Base-by-base conservation (phyloP, 2,888 invertebrate genomes). In the Hofmannophila pseudospretella region DNA sequence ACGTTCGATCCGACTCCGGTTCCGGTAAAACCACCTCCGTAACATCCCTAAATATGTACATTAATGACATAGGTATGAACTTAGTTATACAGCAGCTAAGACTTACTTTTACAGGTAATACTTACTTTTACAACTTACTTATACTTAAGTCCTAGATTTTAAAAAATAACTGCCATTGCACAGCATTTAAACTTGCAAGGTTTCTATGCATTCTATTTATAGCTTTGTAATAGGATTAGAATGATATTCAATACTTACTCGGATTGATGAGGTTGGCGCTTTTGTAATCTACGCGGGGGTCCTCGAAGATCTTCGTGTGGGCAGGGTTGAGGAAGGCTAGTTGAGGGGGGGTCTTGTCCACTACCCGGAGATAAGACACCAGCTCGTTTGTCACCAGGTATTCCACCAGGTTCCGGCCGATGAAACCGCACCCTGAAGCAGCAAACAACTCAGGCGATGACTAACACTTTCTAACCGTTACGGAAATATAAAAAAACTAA, bases 271-370 rank as follows among this genome's bases (percentile, higher is more conserved):
- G 89, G 87, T 97, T 97, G 36, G 96, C 95, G 86, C 97, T 97
- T 76, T 90, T 93, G 74, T 96, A 97, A 72, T 96, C 94, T 7
- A 97, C 93, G 65, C 91, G 87, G 44, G 93, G 89, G 78, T 91
- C 90, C 40, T 92, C 90, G 74, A 96, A 96, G 30, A 90, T 84
- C 56, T 90, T 89, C 49, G 90, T 88, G 63, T 96, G 96, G 42
- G 81, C 78, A 1, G 89, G 78, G 74, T 95, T 96, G 22, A 97
- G 82, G 93, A 96, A 97, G 1, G 96, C 97, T 59, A 96, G 93
- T 76, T 95, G 95, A 1, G 97, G 97, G 33, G 96, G 96, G 19
- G 96, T 96, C 82, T 97, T 97, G 82, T 97, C 97, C 39, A 95
- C 95, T 32, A 96, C 91, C 50, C 94, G 90, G 46, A 97, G 88